Percentiles rank a stretch among this genome's conserved stretches.
phyloP scores from a whole-genome alignment of 2,113 vertebrate species.

The Erythrocercus mccallii region DNA sequence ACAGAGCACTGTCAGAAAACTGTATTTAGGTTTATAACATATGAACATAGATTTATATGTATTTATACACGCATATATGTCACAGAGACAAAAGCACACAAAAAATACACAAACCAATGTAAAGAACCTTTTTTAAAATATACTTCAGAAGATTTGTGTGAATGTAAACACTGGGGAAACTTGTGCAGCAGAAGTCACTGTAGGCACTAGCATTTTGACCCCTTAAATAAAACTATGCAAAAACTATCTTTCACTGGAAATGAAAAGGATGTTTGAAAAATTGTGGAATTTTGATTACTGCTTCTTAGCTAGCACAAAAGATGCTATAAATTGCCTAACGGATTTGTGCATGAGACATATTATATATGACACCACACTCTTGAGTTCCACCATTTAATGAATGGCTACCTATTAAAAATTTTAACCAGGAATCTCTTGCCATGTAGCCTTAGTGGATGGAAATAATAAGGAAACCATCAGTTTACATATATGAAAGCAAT shows the following conservation, averaged over 20 bases:
- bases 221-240: background rate
- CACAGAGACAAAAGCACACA: slow-evolving; percentile 49
- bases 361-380: background rate
- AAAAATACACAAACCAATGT: slow-evolving; percentile 52
- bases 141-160: slow-evolving; percentile 47
- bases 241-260: background rate
- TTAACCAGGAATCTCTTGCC: background rate
- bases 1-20: slow-evolving; percentile 19
- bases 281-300: background rate
- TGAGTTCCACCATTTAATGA: slow-evolving; percentile 18
- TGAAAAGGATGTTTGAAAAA: background rate
- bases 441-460: background rate
- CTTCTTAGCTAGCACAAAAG: background rate
- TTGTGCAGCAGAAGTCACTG: slow-evolving; percentile 55
- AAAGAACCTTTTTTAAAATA: slow-evolving; percentile 43
- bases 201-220: slow-evolving; percentile 53
- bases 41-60: background rate
- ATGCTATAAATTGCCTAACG: background rate
- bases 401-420: background rate
- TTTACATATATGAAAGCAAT: slow-evolving; percentile 12
- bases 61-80: slow-evolving; percentile 24
- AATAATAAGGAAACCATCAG: background rate
- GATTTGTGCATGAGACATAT: background rate
- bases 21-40: slow-evolving; percentile 26
- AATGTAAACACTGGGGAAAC: slow-evolving; percentile 71